Evolutionary conservation across 2,888 invertebrate species (phyloP).

Genomic region (Drosophila crucigera): DNA sequence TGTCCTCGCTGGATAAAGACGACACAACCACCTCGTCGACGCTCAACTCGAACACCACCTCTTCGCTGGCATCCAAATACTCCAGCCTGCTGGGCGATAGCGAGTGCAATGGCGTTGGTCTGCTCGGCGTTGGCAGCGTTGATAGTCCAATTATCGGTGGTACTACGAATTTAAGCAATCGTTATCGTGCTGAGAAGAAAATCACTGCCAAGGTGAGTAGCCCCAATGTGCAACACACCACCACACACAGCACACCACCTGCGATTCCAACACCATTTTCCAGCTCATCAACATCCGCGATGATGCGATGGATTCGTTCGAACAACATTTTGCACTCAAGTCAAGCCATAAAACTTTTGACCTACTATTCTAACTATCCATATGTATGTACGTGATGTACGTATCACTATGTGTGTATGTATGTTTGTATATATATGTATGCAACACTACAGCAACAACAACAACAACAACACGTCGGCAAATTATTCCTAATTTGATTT

Average conservation of each 20-base stretch:
- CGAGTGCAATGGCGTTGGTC: conserved; percentile 72
- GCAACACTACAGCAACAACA: conserved; percentile 18
- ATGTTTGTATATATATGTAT: conserved; percentile 14
- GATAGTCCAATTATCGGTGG: conserved; percentile 74
- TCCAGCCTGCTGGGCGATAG: conserved; percentile 81
- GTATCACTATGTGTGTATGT: conserved; percentile 10
- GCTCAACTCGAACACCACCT: conserved; percentile 78
- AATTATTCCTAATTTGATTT: conserved; percentile 32
- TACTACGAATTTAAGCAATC: conserved; percentile 81
- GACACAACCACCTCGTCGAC: conserved; percentile 78
- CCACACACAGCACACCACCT: neutral
- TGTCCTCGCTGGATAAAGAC: conserved; percentile 80
- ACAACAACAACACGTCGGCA: conserved; percentile 7
- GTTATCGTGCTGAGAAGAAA: conserved; percentile 85
- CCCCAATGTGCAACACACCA: neutral
- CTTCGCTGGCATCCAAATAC: conserved; percentile 83
- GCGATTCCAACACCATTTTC: conserved; percentile 38
- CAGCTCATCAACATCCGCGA: conserved; percentile 35
- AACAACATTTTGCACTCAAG: conserved; percentile 32
- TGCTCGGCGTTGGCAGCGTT: conserved; percentile 48
- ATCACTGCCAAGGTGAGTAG: conserved; percentile 85
- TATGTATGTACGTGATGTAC: conserved; percentile 10
- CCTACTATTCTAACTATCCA: neutral
- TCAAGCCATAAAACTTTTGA: neutral
- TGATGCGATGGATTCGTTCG: conserved; percentile 16